Conservation (phyloP, 2,888 invertebrate species). For the Leucophora obtusa region DNA sequence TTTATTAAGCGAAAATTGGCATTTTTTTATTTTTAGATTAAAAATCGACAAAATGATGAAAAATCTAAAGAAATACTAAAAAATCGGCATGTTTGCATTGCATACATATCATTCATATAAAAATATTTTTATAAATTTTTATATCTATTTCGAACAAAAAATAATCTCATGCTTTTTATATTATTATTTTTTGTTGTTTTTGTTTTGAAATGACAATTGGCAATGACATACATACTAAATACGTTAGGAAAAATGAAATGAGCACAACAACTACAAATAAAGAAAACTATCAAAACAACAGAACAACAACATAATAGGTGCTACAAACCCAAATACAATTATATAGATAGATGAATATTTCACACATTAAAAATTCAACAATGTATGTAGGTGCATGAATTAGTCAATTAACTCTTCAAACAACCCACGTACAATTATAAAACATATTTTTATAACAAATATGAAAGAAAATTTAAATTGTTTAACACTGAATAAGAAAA, state of each 20-base stretch:
- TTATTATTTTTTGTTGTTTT: slow-evolving; percentile 22
- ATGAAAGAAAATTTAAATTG: background rate
- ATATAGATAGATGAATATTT: slow-evolving; percentile 45
- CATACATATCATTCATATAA: too few species aligned
- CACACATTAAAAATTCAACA: slow-evolving; percentile 40
- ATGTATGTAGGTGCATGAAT: background rate
- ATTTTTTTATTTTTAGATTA: too few species aligned
- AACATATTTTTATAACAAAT: background rate
- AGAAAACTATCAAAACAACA: slow-evolving; percentile 3
- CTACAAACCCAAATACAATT: slow-evolving; percentile 43
- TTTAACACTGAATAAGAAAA: too few species aligned
- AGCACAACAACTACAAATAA: slow-evolving; percentile 20
- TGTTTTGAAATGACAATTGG: slow-evolving; percentile 54
- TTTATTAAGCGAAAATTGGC: too few species aligned
- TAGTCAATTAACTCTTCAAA: slow-evolving; percentile 21
- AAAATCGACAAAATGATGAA: too few species aligned
- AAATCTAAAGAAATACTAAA: too few species aligned
- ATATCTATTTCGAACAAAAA: background rate
- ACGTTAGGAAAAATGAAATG: slow-evolving; percentile 41
- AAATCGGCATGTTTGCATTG: too few species aligned
- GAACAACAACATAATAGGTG: slow-evolving; percentile 9
- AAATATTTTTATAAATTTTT: too few species aligned
- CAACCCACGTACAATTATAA: slow-evolving; percentile 8
- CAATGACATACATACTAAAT: slow-evolving; percentile 62
- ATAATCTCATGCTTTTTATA: slow-evolving; percentile 32